Evolutionary conservation across 2,113 vertebrate genomes (phyloP).

Genomic region (Lepus europaeus): DNA sequence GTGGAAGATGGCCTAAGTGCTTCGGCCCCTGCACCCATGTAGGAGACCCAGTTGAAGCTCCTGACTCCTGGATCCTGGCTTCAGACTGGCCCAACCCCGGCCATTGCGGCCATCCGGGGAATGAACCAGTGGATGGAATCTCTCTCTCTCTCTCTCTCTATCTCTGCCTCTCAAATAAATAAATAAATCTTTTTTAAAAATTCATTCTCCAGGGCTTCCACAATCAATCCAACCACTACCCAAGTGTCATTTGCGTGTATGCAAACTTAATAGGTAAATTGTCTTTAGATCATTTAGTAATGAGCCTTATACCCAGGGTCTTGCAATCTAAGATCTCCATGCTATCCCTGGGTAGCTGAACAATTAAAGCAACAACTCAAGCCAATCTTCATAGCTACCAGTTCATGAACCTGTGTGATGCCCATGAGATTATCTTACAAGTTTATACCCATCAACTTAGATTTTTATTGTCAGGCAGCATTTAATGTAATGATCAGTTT

Average conservation of each 20-base stretch:
- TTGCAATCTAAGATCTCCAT: conserved; percentile 1
- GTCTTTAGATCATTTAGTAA: conserved; percentile 32
- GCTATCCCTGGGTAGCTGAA: not conserved
- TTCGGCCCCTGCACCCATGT: too few relatives aligned
- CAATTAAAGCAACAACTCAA: conserved; percentile 21
- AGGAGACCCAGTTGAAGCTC: too few relatives aligned
- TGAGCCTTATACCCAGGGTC: not conserved
- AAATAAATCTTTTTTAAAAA: not conserved
- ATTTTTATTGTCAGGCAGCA: conserved; percentile 27
- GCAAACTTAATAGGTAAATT: conserved; percentile 22
- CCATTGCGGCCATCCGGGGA: too few relatives aligned
- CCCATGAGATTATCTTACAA: not conserved
- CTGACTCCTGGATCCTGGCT: too few relatives aligned
- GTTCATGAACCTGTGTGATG: not conserved
- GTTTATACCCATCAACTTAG: not conserved
- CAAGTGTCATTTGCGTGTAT: not conserved
- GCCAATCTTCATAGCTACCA: not conserved
- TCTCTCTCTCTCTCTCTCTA: too few relatives aligned
- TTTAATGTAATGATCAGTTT: conserved; percentile 48
- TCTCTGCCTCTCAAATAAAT: too few relatives aligned
- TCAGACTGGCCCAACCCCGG: too few relatives aligned
- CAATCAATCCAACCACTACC: not conserved
- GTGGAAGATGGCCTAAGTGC: too few relatives aligned
- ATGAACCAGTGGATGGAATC: too few relatives aligned
- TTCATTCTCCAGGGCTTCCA: not conserved